These are phyloP conservation scores for Neolamprologus fasciatus DNA, from an alignment of 2,113 vertebrate species.

Conservation along the genomic window DNA sequence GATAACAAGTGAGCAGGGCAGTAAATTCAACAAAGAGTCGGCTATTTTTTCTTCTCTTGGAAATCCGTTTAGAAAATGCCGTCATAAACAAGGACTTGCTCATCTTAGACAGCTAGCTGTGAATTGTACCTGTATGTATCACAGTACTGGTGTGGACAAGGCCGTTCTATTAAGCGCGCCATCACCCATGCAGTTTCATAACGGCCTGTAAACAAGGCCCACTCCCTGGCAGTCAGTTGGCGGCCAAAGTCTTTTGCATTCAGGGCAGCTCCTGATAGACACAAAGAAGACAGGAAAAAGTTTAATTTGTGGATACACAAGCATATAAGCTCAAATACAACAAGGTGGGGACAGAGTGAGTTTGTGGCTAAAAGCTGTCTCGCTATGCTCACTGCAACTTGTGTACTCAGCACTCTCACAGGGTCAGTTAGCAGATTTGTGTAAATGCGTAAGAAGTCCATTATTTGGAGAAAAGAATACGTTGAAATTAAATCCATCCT, in stretches of 20 bases:
- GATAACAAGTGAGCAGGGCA: neutral
- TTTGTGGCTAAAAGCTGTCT: neutral
- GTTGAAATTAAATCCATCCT: neutral
- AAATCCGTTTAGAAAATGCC: neutral
- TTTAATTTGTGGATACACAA: neutral
- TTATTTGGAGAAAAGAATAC: neutral
- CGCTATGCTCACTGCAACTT: neutral
- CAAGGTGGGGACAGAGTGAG: neutral
- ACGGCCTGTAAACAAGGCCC: slow-evolving; percentile 90
- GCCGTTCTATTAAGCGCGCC: slow-evolving; percentile 78
- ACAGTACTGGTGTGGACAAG: slow-evolving; percentile 78
- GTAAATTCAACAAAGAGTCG: neutral
- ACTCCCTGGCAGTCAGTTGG: slow-evolving; percentile 82
- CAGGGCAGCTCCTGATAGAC: slow-evolving; percentile 79
- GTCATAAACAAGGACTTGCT: neutral
- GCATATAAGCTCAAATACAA: neutral
- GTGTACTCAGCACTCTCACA: neutral
- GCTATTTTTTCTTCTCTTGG: neutral
- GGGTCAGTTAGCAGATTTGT: neutral
- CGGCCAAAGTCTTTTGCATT: slow-evolving; percentile 78
- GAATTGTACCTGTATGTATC: slow-evolving; percentile 68
- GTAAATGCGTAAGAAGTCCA: neutral
- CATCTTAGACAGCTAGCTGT: neutral
- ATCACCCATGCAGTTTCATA: slow-evolving; percentile 82
- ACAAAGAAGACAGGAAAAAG: neutral